Percentiles rank a stretch among this genome's conserved stretches.
phyloP scores from a whole-genome alignment of 1,140 invertebrate genomes.

The Brachionus rotundiformis region DNA sequence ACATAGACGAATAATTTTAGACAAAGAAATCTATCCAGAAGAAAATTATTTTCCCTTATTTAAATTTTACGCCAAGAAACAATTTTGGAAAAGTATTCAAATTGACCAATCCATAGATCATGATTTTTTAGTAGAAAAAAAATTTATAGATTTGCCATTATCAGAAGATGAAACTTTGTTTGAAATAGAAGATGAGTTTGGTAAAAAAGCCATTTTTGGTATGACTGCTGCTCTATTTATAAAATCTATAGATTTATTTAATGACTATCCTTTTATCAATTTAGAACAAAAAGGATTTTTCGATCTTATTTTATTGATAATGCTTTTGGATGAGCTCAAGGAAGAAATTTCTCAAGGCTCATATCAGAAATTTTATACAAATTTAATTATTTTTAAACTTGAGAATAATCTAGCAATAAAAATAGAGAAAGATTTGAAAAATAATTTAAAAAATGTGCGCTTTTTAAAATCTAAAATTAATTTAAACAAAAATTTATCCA shows the following conservation, averaged over 20 bases:
- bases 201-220: not conserved
- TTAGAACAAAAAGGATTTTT: conserved; percentile 11
- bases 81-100: not conserved
- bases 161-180: not conserved
- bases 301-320: not conserved
- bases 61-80: not conserved
- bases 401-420: not conserved
- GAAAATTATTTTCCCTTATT: not conserved
- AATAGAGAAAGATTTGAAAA: not conserved
- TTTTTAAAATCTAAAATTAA: not conserved
- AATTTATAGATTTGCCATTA: not conserved
- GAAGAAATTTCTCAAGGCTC: not conserved
- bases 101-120: not conserved
- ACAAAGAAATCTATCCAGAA: not conserved
- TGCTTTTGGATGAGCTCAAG: not conserved
- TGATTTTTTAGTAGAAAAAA: not conserved
- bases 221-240: not conserved
- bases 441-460: conserved; percentile 21
- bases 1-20: not conserved
- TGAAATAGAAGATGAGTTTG: not conserved
- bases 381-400: conserved; percentile 5
- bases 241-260: not conserved
- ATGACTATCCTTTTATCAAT: not conserved
- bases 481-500: not conserved
- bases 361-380: not conserved